Evolutionary conservation across 2,797 vertebrate genomes (phyloP).

Genomic region (Sternotherus odoratus): DNA sequence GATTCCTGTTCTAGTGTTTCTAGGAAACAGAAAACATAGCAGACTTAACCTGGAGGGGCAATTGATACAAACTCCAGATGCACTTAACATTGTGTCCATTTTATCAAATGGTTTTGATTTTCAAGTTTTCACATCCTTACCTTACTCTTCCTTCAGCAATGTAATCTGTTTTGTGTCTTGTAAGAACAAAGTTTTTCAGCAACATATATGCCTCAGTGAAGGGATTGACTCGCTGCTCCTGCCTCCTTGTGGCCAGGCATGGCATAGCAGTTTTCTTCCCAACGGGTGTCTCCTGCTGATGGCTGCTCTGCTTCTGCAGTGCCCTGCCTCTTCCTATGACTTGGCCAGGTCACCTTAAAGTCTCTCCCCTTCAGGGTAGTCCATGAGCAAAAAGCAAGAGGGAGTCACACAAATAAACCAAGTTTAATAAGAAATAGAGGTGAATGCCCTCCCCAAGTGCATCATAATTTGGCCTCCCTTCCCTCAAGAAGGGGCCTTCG

Average conservation of each 20-base stretch:
- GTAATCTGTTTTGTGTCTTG: neutral
- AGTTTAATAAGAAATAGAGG: too few species aligned
- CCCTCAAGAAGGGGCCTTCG: too few species aligned
- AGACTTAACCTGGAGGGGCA: slow-evolving; percentile 25
- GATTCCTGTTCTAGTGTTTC: neutral
- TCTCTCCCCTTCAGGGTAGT: neutral
- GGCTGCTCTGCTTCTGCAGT: neutral
- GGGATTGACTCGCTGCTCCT: neutral
- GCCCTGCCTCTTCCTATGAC: neutral
- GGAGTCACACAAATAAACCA: neutral
- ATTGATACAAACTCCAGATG: neutral
- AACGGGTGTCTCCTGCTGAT: neutral
- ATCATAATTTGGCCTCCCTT: too few species aligned
- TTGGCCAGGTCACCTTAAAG: neutral
- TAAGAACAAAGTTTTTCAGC: slow-evolving; percentile 21
- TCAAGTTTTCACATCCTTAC: slow-evolving; percentile 29
- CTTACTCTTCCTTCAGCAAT: neutral
- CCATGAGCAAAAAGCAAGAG: neutral
- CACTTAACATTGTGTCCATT: neutral
- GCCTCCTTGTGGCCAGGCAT: neutral
- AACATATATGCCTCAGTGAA: neutral
- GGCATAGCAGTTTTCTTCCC: neutral
- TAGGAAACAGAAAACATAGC: neutral
- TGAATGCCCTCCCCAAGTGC: too few species aligned
- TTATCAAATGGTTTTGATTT: neutral